Conservation (phyloP, 2,888 invertebrate species). For the Selenia dentaria region DNA sequence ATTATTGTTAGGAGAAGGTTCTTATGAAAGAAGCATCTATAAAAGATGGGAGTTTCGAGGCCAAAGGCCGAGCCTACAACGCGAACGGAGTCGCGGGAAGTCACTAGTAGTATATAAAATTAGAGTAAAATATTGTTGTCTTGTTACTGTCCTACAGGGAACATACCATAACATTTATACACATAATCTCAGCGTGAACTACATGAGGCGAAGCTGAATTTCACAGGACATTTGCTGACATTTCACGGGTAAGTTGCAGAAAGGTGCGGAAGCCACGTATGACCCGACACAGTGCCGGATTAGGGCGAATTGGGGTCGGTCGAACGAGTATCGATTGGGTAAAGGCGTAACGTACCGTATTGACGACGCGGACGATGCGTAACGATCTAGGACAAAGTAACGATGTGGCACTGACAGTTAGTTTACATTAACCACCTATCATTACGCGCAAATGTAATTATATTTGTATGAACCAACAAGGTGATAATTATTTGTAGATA, state of each 20-base stretch:
- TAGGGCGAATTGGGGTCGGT: conserved; percentile 9
- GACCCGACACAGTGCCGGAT: conserved; percentile 16
- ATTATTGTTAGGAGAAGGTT: too few species aligned
- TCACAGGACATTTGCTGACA: conserved; percentile 31
- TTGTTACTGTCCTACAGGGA: conserved; percentile 3
- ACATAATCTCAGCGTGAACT: conserved; percentile 3
- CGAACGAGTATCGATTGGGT: conserved; percentile 5
- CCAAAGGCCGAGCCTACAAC: too few species aligned
- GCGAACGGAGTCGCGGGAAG: too few species aligned
- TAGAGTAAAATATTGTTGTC: background rate
- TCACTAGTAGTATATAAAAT: too few species aligned
- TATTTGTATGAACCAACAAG: too few species aligned
- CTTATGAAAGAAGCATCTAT: too few species aligned
- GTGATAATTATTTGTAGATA: too few species aligned
- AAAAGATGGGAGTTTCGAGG: too few species aligned
- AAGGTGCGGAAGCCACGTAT: conserved; percentile 34
- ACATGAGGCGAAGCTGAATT: conserved; percentile 24
- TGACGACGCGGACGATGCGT: background rate
- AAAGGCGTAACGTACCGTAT: background rate
- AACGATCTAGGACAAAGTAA: background rate
- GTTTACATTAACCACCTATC: too few species aligned
- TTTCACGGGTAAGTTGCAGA: conserved; percentile 32
- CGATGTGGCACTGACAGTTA: background rate
- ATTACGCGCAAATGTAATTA: too few species aligned
- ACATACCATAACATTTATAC: background rate